Evolutionary conservation across 2,888 invertebrate genomes (phyloP).

Genomic region (Homarus gammarus): DNA sequence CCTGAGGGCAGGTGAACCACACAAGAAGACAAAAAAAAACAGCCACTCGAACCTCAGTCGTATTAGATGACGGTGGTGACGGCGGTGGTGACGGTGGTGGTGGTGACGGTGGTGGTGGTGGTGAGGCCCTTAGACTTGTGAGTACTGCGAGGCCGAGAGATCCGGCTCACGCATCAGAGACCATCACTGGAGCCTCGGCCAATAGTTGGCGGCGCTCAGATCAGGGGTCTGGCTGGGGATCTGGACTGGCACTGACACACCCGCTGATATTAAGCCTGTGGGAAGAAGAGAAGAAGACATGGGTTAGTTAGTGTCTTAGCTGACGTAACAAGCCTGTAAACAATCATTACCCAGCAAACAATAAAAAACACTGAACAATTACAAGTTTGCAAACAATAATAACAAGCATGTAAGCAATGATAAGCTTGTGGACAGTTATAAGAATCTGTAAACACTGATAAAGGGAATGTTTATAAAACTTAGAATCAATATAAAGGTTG

Average conservation of each 20-base stretch:
- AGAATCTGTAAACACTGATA: no score
- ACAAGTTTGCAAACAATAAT: no score
- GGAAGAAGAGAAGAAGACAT: not conserved
- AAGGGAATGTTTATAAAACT: no score
- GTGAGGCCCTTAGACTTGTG: slow-evolving; percentile 53
- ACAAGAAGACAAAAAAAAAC: not conserved
- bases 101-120: slow-evolving; percentile 23
- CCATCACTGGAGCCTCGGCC: slow-evolving; percentile 76
- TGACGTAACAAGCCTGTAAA: no score
- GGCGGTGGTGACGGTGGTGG: slow-evolving; percentile 18
- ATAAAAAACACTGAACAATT: no score
- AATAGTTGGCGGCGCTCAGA: slow-evolving; percentile 75
- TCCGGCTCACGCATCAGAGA: slow-evolving; percentile 57
- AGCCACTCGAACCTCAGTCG: slow-evolving; percentile 1
- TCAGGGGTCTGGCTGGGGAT: slow-evolving; percentile 76
- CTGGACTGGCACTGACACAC: slow-evolving; percentile 76
- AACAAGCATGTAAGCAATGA: no score
- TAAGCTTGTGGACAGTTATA: no score
- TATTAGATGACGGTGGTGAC: not conserved
- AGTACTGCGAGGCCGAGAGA: slow-evolving; percentile 53
- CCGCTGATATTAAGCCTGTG: slow-evolving; percentile 76
- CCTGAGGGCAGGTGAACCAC: not conserved
- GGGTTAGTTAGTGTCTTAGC: no score
- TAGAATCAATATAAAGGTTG: no score
- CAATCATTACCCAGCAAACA: no score